Conservation (phyloP, 2,113 vertebrate genomes). For the Perca flavescens region DNA sequence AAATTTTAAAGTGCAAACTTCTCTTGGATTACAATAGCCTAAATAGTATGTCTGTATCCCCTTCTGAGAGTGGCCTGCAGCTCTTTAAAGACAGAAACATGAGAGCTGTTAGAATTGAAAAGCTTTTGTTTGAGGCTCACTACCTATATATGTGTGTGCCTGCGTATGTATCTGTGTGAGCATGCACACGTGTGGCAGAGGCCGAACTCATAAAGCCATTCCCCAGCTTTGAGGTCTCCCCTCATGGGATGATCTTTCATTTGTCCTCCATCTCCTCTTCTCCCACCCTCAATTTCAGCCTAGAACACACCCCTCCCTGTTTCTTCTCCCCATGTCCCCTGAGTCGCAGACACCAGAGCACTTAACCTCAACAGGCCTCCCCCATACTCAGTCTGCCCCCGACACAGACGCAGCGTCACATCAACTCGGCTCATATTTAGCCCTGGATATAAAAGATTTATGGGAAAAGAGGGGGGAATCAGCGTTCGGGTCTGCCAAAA, state of each 20-base stretch:
- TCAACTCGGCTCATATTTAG: constrained; percentile 81
- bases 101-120: constrained; percentile 62
- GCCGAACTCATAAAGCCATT: constrained; percentile 70
- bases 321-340: constrained; percentile 53
- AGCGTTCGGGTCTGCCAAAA: constrained; percentile 57
- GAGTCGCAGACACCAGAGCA: constrained; percentile 78
- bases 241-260: constrained; percentile 66
- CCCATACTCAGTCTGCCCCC: constrained; percentile 62
- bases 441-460: constrained; percentile 82
- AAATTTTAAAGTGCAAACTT: constrained; percentile 42
- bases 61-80: constrained; percentile 34
- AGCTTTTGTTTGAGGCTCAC: constrained; percentile 54
- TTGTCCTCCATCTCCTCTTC: constrained; percentile 35
- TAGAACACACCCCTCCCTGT: constrained; percentile 39
- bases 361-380: constrained; percentile 81
- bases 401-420: constrained; percentile 74
- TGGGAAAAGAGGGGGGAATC: constrained; percentile 51
- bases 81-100: constrained; percentile 58
- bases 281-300: constrained; percentile 47
- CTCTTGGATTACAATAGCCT: constrained; percentile 46
- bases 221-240: constrained; percentile 64
- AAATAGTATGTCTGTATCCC: constrained; percentile 21
- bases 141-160: constrained; percentile 54
- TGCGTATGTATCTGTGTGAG: constrained; percentile 24
- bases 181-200: constrained; percentile 48